These are phyloP conservation scores for Sitta europaea DNA, from an alignment of 2,113 vertebrate genomes.

Conservation along the genomic window DNA sequence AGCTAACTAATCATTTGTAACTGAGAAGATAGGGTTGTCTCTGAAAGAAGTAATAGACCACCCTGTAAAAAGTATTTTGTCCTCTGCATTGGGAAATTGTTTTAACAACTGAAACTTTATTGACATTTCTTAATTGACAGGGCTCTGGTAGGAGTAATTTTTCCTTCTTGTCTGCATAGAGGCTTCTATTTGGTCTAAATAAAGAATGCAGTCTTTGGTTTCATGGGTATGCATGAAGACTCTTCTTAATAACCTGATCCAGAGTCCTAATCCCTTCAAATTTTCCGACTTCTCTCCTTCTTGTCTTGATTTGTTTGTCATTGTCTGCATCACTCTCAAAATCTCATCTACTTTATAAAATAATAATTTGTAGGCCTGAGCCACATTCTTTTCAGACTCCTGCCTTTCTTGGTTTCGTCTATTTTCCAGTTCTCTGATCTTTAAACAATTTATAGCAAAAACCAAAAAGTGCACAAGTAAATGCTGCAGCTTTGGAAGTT, in stretches of 20 bases:
- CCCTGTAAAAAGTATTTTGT: conserved; percentile 16
- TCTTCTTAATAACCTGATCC: conserved; percentile 3
- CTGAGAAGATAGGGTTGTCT: neutral
- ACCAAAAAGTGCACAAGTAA: neutral
- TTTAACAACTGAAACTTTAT: neutral
- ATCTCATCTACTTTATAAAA: neutral
- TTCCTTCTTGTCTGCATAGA: neutral
- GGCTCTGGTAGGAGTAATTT: neutral
- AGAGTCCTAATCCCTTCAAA: neutral
- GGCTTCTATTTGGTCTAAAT: neutral
- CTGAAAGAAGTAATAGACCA: neutral
- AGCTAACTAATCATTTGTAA: neutral
- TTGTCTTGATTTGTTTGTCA: neutral
- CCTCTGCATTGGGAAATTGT: neutral
- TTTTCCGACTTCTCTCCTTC: neutral
- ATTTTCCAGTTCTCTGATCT: neutral
- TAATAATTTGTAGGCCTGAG: neutral
- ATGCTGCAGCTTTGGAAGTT: neutral
- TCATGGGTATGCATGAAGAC: neutral
- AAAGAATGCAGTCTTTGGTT: neutral
- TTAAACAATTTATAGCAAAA: neutral
- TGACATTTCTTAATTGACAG: neutral
- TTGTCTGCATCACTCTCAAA: neutral
- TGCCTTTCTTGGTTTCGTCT: neutral
- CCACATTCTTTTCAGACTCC: neutral